Conservation (phyloP, 2,888 invertebrate species). For the Oconnorella tubifera region DNA sequence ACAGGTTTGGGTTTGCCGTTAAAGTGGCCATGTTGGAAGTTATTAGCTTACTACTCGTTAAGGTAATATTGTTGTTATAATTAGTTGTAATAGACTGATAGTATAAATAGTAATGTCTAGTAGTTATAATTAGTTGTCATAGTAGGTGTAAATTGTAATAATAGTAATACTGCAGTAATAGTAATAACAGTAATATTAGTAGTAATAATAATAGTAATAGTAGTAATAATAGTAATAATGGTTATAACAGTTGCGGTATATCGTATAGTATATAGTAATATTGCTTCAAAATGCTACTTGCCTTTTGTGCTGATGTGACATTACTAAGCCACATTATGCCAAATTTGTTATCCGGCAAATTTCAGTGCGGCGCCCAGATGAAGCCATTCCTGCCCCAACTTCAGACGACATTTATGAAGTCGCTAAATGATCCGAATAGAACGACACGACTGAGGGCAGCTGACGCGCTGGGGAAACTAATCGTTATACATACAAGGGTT, state of each 20-base stretch:
- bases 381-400: constrained; percentile 98
- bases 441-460: constrained; percentile 83
- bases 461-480: constrained; percentile 76
- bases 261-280: too few relatives aligned
- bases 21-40: constrained; percentile 95
- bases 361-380: constrained; percentile 82
- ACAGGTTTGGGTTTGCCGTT: constrained; percentile 86
- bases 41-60: constrained; percentile 81
- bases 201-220: background rate
- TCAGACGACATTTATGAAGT: constrained; percentile 95
- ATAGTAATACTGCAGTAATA: background rate
- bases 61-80: constrained; percentile 61
- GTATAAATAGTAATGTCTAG: background rate
- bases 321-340: too few relatives aligned
- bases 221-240: background rate
- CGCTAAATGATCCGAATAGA: constrained; percentile 82
- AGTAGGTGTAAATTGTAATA: background rate
- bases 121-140: background rate
- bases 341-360: too few relatives aligned
- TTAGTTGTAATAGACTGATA: background rate
- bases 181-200: background rate
- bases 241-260: too few relatives aligned
- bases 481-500: constrained; percentile 85
- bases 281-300: too few relatives aligned
- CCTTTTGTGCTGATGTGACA: too few relatives aligned